These are phyloP conservation scores for Florisuga fusca DNA, from an alignment of 2,797 vertebrate genomes.

Conservation along the genomic window DNA sequence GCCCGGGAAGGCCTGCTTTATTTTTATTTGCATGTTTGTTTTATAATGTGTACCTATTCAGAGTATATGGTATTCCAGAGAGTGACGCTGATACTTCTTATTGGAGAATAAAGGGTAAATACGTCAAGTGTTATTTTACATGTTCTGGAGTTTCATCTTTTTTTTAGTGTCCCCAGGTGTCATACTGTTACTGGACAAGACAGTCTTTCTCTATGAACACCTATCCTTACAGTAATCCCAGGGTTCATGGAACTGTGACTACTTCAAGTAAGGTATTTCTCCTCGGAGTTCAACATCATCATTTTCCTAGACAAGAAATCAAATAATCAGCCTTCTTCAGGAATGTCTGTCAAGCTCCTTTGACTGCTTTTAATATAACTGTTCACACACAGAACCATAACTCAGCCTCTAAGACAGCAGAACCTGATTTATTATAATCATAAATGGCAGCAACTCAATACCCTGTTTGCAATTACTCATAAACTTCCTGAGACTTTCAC, in stretches of 20 bases:
- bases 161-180: neutral
- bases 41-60: neutral
- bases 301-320: neutral
- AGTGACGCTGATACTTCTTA: neutral
- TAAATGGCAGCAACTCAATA: conserved; percentile 5
- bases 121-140: neutral
- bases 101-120: neutral
- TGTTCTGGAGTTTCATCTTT: neutral
- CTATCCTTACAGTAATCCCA: neutral
- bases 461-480: neutral
- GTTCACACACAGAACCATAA: neutral
- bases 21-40: neutral
- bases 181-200: neutral
- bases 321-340: neutral
- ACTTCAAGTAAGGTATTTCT: neutral
- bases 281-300: neutral
- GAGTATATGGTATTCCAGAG: neutral
- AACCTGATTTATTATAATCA: conserved; percentile 7
- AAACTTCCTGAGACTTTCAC: neutral
- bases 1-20: neutral
- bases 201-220: neutral
- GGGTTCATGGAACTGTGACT: neutral
- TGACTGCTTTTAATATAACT: neutral
- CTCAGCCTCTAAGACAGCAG: neutral
- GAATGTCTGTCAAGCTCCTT: neutral